A percentile compares a stretch with the other conserved stretches of the same genome.
phyloP scores from a whole-genome alignment of 2,113 vertebrate species.

The Percopsis transmontana region DNA sequence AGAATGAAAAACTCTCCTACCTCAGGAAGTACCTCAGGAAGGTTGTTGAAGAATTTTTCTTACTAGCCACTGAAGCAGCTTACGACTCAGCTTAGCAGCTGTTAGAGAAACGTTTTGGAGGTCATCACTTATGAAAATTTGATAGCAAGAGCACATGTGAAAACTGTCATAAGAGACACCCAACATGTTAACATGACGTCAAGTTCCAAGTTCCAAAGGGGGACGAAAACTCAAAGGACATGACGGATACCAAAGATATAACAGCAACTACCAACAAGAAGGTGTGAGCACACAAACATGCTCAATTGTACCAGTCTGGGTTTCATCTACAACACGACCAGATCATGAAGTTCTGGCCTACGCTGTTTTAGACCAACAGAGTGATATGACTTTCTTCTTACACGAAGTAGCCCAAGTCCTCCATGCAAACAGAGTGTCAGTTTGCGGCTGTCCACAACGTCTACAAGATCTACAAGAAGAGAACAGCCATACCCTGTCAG shows the following conservation, averaged over 20 bases:
- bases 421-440: slow-evolving; percentile 4
- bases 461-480: slow-evolving; percentile 12
- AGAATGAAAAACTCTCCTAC: slow-evolving; percentile 29
- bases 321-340: slow-evolving; percentile 22
- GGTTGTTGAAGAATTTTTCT: slow-evolving; percentile 31
- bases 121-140: too few relatives aligned
- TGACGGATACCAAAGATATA: too few relatives aligned
- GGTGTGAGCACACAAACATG: slow-evolving; percentile 20
- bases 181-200: too few relatives aligned
- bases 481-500: slow-evolving; percentile 20
- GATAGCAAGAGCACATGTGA: too few relatives aligned
- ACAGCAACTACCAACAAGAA: slow-evolving; percentile 22
- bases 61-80: slow-evolving; percentile 28
- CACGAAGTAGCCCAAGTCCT: not conserved
- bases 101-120: slow-evolving; percentile 20
- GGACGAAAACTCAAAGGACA: too few relatives aligned
- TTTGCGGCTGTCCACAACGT: slow-evolving; percentile 21
- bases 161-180: too few relatives aligned
- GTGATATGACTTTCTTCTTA: not conserved
- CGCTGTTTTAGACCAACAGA: slow-evolving; percentile 26
- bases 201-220: too few relatives aligned
- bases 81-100: slow-evolving; percentile 34
- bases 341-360: slow-evolving; percentile 26
- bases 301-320: slow-evolving; percentile 20
- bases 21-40: slow-evolving; percentile 28